These are phyloP conservation scores for Ornithoptera priamus DNA, from an alignment of 2,888 invertebrate genomes.

Conservation along the genomic window DNA sequence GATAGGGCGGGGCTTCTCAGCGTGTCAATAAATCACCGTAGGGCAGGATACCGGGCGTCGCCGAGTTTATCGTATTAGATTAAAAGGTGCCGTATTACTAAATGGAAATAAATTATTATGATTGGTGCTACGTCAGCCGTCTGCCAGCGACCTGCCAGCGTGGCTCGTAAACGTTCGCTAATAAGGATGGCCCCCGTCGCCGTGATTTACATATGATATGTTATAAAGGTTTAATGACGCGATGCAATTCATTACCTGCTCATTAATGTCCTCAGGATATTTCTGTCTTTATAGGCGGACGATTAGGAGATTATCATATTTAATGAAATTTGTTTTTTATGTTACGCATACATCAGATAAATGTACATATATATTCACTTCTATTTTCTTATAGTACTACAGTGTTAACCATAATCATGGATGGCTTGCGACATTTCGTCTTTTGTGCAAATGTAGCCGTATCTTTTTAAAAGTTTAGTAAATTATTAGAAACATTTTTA, in stretches of 20 bases:
- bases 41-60: conserved; percentile 38
- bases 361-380: neutral
- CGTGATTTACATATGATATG: conserved; percentile 36
- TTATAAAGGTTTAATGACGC: conserved; percentile 21
- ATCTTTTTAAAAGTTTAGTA: too few relatives aligned
- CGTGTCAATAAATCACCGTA: conserved; percentile 42
- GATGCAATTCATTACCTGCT: conserved; percentile 29
- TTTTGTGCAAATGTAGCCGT: neutral
- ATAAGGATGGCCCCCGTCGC: conserved; percentile 36
- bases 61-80: conserved; percentile 36
- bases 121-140: conserved; percentile 46
- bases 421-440: neutral
- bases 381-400: neutral
- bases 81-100: conserved; percentile 51
- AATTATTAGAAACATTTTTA: too few relatives aligned
- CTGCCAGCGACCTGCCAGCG: conserved; percentile 31
- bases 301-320: conserved; percentile 13
- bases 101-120: conserved; percentile 59
- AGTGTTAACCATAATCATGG: neutral
- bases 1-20: conserved; percentile 43
- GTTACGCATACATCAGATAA: neutral
- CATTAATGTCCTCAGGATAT: conserved; percentile 29
- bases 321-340: conserved; percentile 13
- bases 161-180: conserved; percentile 38
- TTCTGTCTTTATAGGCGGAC: conserved; percentile 14